Percentiles rank a stretch among this genome's conserved stretches.
Evolutionary conservation across 2,113 vertebrate species (phyloP).

Genomic region (Phrynosoma platyrhinos): DNA sequence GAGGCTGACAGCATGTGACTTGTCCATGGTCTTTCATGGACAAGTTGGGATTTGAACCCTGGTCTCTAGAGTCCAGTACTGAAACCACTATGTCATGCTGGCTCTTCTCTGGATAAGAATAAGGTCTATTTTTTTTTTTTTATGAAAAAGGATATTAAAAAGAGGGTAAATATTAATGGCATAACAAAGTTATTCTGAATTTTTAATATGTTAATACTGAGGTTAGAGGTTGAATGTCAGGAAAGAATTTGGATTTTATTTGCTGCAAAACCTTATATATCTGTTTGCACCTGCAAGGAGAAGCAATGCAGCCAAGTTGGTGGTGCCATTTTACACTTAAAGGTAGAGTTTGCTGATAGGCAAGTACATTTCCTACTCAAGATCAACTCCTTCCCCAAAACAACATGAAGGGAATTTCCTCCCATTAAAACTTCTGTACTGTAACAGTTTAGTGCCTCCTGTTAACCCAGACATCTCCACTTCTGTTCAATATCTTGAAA

Average conservation of each 20-base stretch:
- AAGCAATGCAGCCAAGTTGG: neutral
- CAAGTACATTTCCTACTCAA: conserved; percentile 14
- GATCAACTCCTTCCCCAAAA: conserved; percentile 11
- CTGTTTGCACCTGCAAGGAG: neutral
- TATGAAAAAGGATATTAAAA: neutral
- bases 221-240: neutral
- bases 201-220: neutral
- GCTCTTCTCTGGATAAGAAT: too few species aligned
- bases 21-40: too few species aligned
- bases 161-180: neutral
- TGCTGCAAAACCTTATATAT: neutral
- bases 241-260: neutral
- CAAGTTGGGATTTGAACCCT: too few species aligned
- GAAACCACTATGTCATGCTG: too few species aligned
- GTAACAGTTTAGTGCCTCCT: conserved; percentile 30
- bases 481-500: conserved; percentile 50
- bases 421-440: conserved; percentile 15
- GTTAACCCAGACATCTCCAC: conserved; percentile 48
- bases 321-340: conserved; percentile 8
- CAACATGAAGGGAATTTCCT: neutral
- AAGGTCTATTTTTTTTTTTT: too few species aligned
- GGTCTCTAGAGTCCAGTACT: too few species aligned
- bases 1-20: too few species aligned
- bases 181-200: neutral
- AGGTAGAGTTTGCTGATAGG: neutral